These are phyloP conservation scores for Allygus modestus DNA, from an alignment of 2,888 invertebrate genomes.

Conservation along the genomic window DNA sequence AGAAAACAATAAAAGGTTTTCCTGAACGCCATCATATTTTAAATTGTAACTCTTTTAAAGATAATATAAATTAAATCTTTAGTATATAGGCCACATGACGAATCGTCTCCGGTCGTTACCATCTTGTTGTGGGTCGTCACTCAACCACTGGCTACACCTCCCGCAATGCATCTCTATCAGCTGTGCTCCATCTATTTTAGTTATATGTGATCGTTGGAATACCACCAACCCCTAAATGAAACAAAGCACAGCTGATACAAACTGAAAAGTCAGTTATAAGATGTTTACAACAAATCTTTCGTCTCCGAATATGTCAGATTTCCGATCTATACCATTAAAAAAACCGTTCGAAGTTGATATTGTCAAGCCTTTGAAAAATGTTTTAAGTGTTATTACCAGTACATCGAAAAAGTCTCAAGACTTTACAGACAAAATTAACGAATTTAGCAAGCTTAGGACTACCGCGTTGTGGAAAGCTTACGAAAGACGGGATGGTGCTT, in stretches of 20 bases:
- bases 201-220: no score
- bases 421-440: constrained; percentile 85
- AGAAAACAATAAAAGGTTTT: no score
- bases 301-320: constrained; percentile 78
- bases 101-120: no score
- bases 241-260: background rate
- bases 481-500: constrained; percentile 94
- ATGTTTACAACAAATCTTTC: background rate
- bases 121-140: no score
- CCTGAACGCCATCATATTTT: no score
- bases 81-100: no score
- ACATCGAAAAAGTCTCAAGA: constrained; percentile 84
- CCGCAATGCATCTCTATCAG: no score
- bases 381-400: constrained; percentile 93
- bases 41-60: no score
- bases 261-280: background rate
- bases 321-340: constrained; percentile 94
- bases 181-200: no score
- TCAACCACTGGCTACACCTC: no score
- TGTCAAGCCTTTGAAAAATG: constrained; percentile 92
- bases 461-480: constrained; percentile 95
- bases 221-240: no score
- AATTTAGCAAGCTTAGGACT: constrained; percentile 91
- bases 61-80: no score
- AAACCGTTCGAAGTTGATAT: constrained; percentile 97